Base-by-base conservation (phyloP, 2,113 vertebrate species). In the Columbina picui region DNA sequence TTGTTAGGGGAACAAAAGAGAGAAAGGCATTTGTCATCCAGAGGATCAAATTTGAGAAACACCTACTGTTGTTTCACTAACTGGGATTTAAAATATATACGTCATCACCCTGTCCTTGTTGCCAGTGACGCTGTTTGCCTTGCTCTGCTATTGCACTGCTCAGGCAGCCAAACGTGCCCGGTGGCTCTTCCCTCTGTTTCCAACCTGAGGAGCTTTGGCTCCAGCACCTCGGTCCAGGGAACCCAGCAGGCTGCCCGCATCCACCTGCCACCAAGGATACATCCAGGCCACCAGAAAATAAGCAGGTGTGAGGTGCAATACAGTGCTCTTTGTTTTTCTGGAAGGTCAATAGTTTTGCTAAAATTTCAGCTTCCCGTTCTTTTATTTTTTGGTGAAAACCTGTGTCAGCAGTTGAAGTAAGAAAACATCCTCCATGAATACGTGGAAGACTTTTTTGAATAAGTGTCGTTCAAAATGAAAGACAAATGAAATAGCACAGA, bases 31-130 rank as follows among this genome's bases (percentile, higher is more conserved):
- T 96, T 92, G 82, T 92, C 85, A 93, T 67, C 68, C 0, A 0
- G 13, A 59, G 55, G 82, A 90, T 89, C 83, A 68, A 43, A 53
- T 92, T 30, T 71, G 71, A 91, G 90, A 71, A 88, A 78, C 92
- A 89, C 70, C 78, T 90, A 49, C 89, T 63, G 87, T 15, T 80
- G 80, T 94, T 83, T 91, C 53, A 26, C 74, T 73, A 43, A 61
- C 77, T 71, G 79, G 83, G 85, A 34, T 95, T 90, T 92, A 53
- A 86, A 81, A 45, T 39, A 10, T 11, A 10, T 53, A 16, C 67
- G 77, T 94, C 83, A 75, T 15, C 76, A 39, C 38, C 45, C 69
- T 68, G 75, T 7, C 56, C 75, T 18, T 69, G 80, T 86, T 82
- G 79, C 68, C 90, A 39, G 50, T 1, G 43, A 8, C 2, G 30